Evolutionary conservation across 2,797 vertebrate species (phyloP).

Genomic region (Euthynnus affinis): DNA sequence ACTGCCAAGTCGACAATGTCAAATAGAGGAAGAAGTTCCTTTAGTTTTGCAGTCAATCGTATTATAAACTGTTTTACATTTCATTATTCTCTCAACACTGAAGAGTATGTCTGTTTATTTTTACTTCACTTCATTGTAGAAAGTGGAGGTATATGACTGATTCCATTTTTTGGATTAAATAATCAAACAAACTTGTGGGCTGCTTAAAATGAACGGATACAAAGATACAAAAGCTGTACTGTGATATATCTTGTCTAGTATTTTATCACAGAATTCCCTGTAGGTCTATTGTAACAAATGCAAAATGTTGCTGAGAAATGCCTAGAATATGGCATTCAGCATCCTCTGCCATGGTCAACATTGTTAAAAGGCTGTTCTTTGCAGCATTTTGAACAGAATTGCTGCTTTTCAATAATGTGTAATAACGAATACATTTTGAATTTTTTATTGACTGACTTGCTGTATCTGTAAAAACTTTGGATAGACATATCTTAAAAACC

Average conservation of each 20-base stretch:
- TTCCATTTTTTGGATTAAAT: not conserved
- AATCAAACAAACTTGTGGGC: not conserved
- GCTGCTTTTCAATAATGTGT: not conserved
- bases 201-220: not conserved
- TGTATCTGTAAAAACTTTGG: not conserved
- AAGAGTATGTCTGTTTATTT: not conserved
- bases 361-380: not conserved
- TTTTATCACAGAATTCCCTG: not conserved
- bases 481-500: not conserved
- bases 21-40: conserved; percentile 37
- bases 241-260: not conserved
- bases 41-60: conserved; percentile 24
- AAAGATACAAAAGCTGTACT: not conserved
- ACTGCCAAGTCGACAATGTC: conserved; percentile 62
- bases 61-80: conserved; percentile 22
- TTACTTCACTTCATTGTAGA: not conserved
- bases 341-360: not conserved
- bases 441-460: not conserved
- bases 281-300: too few relatives aligned
- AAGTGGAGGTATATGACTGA: not conserved
- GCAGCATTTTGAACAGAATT: not conserved
- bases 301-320: too few relatives aligned
- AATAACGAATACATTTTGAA: conserved; percentile 5
- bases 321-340: too few relatives aligned
- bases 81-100: conserved; percentile 1